These are phyloP conservation scores for Trematocara macrostoma DNA, from an alignment of 2,113 vertebrate genomes.

Conservation along the genomic window DNA sequence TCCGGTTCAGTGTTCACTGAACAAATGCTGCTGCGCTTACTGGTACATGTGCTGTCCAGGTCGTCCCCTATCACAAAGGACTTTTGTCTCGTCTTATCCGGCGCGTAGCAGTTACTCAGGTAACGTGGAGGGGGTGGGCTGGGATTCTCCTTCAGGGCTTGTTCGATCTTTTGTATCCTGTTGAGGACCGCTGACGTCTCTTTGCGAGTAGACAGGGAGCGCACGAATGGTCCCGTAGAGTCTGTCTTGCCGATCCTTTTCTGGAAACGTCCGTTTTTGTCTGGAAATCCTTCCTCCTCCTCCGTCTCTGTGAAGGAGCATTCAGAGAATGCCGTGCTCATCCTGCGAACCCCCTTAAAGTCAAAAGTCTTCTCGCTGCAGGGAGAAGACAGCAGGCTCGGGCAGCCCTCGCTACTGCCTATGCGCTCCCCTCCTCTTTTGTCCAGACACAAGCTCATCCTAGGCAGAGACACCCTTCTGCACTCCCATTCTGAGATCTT, in stretches of 20 bases:
- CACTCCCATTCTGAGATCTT: constrained; percentile 98
- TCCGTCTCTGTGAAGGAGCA: constrained; percentile 91
- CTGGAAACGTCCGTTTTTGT: constrained; percentile 83
- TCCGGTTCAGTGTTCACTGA: constrained; percentile 78
- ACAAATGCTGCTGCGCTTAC: constrained; percentile 77
- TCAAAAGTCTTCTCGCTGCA: constrained; percentile 93
- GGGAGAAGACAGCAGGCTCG: constrained; percentile 86
- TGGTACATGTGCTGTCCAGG: constrained; percentile 68
- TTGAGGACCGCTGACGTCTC: constrained; percentile 92
- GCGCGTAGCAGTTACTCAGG: constrained; percentile 92
- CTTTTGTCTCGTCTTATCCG: constrained; percentile 82
- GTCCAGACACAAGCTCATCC: constrained; percentile 82
- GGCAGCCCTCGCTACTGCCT: constrained; percentile 84
- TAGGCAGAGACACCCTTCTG: constrained; percentile 79
- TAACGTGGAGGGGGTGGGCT: constrained; percentile 84
- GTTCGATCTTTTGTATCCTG: constrained; percentile 97
- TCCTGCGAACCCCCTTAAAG: constrained; percentile 89
- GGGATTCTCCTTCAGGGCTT: constrained; percentile 90
- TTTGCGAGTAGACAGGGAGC: constrained; percentile 77
- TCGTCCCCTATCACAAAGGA: constrained; percentile 75
- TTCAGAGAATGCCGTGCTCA: constrained; percentile 94
- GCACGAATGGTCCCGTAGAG: constrained; percentile 73
- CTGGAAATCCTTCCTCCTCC: constrained; percentile 84
- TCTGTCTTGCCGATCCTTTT: constrained; percentile 81
- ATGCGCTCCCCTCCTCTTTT: constrained; percentile 80